phyloP scores from a whole-genome alignment of 2,113 vertebrate genomes.

The Osmerus mordax region DNA sequence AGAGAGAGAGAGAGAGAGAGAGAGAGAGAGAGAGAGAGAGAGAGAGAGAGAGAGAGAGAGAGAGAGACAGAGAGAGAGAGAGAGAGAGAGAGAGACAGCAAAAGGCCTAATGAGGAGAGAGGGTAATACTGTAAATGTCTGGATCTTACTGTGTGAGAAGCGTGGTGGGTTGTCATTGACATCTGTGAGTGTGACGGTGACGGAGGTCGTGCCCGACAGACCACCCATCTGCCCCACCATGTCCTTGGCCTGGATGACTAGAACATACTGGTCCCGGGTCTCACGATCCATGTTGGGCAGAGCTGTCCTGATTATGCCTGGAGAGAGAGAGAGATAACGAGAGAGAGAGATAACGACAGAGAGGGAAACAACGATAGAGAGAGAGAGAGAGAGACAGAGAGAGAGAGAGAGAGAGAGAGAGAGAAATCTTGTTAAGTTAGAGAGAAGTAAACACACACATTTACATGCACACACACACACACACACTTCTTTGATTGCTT shows the following conservation, averaged over 20 bases:
- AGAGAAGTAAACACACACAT: not conserved
- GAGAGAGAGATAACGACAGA: not conserved
- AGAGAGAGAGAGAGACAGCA: no score
- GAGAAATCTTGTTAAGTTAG: not conserved
- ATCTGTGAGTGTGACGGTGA: constrained; percentile 91
- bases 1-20: no score
- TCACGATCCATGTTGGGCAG: constrained; percentile 97
- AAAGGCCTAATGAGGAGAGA: not conserved
- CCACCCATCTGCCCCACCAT: constrained; percentile 98
- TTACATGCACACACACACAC: not conserved
- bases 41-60: no score
- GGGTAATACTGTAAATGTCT: not conserved
- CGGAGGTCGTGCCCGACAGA: constrained; percentile 91
- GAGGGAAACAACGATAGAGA: not conserved
- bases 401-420: not conserved
- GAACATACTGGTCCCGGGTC: constrained; percentile 90
- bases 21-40: no score
- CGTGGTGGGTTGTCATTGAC: constrained; percentile 95
- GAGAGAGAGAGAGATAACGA: not conserved
- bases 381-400: not conserved
- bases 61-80: no score
- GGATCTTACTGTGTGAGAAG: constrained; percentile 84
- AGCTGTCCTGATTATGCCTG: constrained; percentile 93
- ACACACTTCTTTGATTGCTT: constrained; percentile 2
- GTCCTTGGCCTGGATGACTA: constrained; percentile 97